Base-by-base conservation (phyloP, 2,888 invertebrate genomes). In the Belgica antarctica region DNA sequence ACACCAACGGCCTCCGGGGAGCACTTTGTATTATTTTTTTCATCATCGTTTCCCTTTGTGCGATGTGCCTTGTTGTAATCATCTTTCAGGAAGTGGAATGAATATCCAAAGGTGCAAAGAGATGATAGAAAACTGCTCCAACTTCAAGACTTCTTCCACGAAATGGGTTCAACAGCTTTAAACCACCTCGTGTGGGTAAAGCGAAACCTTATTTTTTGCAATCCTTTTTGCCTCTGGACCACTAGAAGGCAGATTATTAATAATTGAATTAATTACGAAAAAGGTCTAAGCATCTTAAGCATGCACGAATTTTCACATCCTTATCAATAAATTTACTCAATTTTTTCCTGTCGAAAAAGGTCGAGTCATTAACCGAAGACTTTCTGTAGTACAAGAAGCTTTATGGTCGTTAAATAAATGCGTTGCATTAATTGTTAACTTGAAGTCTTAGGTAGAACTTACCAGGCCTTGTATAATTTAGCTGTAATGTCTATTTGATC, bases 21-120 rank as follows among this genome's bases (percentile, higher is more conserved):
- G 25, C 62, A 62, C 62, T 62, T 62, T 25, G 27, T 15, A 62
- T 62, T 62, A 28, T 62, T 31, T 62, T 62, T 62, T 62, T 62
- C 62, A 31, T 62, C 62, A 62, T 62, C 62, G 34, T 62, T 25
- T 28, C 27, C 59, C 27, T 59, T 28, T 62, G 62, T 62, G 19
- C 62, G 34, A 34, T 62, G 62, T n/a, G n/a, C n/a, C 27, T 62
- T 25, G 62, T 62, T 62, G 62, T 62, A 62, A 62, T 62, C 62
- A 62, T 62, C 62, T 62, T 62, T 24, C 12, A 15, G 59, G 27
- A 59, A 27, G 59, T 52, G 4, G n/a, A 59, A 59, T 25, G 25
- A 27, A 19, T 52, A 17, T 59, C 59, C 25, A 15, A 2, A 27
- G 59, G 27, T 52, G 27, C 27, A 27, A 59, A 59, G 59, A 25